Conservation (phyloP, 1,140 invertebrate genomes). For the Globodera ellingtonae region DNA sequence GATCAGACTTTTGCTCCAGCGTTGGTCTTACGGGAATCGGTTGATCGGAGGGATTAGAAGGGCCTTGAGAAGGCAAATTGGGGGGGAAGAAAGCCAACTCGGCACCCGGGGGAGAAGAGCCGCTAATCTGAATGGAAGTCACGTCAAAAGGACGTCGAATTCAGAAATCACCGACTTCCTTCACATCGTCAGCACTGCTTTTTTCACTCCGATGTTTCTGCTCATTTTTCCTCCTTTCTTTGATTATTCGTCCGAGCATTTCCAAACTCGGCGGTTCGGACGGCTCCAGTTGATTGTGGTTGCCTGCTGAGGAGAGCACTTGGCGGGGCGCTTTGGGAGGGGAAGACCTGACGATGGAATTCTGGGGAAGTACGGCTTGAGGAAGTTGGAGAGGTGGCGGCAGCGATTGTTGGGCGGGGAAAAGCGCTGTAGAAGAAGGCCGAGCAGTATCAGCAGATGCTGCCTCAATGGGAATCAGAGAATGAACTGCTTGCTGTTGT, state of each 20-base stretch:
- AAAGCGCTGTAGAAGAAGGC: not conserved
- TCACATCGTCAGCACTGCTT: not conserved
- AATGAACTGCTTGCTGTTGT: not conserved
- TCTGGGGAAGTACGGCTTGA: not conserved
- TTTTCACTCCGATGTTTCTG: not conserved
- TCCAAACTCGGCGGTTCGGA: conserved; percentile 26
- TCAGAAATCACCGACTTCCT: not conserved
- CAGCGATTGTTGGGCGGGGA: not conserved
- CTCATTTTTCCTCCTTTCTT: conserved; percentile 20
- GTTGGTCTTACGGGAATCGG: not conserved
- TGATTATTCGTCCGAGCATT: conserved; percentile 22
- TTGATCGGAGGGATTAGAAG: not conserved
- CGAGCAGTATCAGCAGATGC: not conserved
- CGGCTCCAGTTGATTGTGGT: not conserved
- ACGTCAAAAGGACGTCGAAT: not conserved
- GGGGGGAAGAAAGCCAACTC: not conserved
- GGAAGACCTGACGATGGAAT: not conserved
- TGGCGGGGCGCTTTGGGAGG: not conserved
- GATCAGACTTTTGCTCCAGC: not conserved
- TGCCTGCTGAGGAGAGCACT: not conserved
- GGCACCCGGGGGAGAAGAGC: not conserved
- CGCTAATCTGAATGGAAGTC: not conserved
- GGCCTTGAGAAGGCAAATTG: conserved; percentile 9
- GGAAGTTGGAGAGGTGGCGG: not conserved
- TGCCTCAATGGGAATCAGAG: not conserved